Evolutionary conservation across 2,888 invertebrate species (phyloP).

Genomic region (Acanthosepion pharaonis): DNA sequence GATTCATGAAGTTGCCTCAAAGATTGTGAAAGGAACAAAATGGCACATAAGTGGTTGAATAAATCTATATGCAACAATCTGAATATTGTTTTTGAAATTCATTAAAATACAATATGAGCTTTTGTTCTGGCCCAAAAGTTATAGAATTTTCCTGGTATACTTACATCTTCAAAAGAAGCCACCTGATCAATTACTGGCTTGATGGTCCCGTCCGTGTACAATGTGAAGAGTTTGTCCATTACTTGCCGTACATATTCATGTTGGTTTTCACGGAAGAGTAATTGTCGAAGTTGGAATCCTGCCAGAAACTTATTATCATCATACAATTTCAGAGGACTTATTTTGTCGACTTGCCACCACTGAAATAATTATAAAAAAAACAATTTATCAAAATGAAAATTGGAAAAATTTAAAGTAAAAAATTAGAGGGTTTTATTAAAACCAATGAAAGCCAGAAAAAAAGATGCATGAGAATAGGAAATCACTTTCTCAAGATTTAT

Average conservation of each 20-base stretch:
- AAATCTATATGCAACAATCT: too few species aligned
- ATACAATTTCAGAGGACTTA: conserved; percentile 89
- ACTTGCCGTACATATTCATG: conserved; percentile 81
- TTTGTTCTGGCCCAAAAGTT: too few species aligned
- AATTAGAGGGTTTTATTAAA: too few species aligned
- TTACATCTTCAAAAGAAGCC: conserved; percentile 90
- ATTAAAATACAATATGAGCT: too few species aligned
- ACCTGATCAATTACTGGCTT: conserved; percentile 88
- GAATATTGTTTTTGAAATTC: too few species aligned
- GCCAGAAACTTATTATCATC: conserved; percentile 90
- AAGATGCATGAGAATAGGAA: too few species aligned
- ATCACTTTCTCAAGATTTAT: too few species aligned
- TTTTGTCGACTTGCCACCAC: conserved; percentile 95
- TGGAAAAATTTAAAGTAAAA: too few species aligned
- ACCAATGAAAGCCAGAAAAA: too few species aligned
- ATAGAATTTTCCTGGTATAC: conserved; percentile 61
- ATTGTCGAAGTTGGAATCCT: conserved; percentile 87
- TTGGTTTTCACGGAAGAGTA: conserved; percentile 81
- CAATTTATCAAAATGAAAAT: background rate
- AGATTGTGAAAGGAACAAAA: too few species aligned
- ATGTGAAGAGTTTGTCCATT: conserved; percentile 83
- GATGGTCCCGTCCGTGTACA: conserved; percentile 86
- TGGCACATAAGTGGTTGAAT: too few species aligned
- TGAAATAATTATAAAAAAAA: conserved; percentile 61
- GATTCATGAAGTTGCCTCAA: too few species aligned